phyloP scores from a whole-genome alignment of 2,888 invertebrate species.

The Trissolcus brochymenae region DNA sequence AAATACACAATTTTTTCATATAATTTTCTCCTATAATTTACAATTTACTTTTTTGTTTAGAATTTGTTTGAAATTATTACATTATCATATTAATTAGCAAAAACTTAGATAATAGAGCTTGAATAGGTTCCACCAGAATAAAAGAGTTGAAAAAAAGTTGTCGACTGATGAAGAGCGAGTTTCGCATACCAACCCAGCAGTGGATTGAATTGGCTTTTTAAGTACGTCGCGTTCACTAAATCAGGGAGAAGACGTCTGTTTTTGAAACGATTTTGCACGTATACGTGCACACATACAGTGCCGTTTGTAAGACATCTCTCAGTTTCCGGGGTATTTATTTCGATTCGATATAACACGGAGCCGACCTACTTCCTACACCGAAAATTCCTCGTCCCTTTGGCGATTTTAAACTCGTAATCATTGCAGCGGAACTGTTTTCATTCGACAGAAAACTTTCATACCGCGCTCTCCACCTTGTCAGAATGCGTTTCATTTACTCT shows the following conservation, averaged over 20 bases:
- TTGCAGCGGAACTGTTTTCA: slow-evolving; percentile 22
- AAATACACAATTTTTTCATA: too few species aligned
- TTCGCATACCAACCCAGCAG: slow-evolving; percentile 5
- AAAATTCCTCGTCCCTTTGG: slow-evolving; percentile 26
- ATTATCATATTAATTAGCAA: too few species aligned
- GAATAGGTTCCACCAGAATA: not conserved
- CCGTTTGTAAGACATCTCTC: slow-evolving; percentile 37
- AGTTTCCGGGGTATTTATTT: slow-evolving; percentile 48
- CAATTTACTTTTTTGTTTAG: too few species aligned
- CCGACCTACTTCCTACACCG: slow-evolving; percentile 41
- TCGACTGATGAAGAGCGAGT: slow-evolving; percentile 18
- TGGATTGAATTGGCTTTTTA: slow-evolving; percentile 24
- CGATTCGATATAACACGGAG: slow-evolving; percentile 34
- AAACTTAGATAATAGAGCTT: too few species aligned
- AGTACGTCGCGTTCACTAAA: slow-evolving; percentile 25
- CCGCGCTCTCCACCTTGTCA: slow-evolving; percentile 1
- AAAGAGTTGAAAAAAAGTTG: slow-evolving; percentile 13
- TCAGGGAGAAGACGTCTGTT: slow-evolving; percentile 38
- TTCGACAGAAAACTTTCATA: slow-evolving; percentile 27
- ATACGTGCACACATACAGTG: slow-evolving; percentile 27
- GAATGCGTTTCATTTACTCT: slow-evolving; percentile 15
- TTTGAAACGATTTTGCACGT: slow-evolving; percentile 15
- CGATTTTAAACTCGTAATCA: slow-evolving; percentile 33
- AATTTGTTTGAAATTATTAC: too few species aligned
- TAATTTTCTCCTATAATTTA: too few species aligned